Percentiles rank a stretch among this genome's conserved stretches.
phyloP scores from a whole-genome alignment of 2,797 vertebrate genomes.

The Petrocephalus schoutedeni region DNA sequence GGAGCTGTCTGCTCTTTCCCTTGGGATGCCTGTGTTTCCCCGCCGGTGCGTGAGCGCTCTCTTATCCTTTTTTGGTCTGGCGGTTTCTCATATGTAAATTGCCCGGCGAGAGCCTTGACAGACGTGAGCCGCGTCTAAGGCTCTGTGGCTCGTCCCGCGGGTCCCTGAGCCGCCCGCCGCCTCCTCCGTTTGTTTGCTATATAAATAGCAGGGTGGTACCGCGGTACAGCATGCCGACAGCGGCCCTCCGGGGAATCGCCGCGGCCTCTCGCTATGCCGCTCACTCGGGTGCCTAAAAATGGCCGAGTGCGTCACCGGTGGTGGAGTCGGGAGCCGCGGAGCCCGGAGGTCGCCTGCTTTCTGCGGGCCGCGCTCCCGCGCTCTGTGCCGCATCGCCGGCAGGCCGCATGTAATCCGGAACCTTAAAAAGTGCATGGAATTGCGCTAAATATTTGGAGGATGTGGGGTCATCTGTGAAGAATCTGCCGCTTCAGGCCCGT shows the following conservation, averaged over 20 bases:
- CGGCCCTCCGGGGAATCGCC: conserved; percentile 16
- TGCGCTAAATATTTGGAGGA: neutral
- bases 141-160: neutral
- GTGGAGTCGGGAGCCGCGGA: neutral
- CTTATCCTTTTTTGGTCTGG: neutral
- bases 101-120: neutral
- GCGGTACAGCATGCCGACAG: neutral
- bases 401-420: neutral
- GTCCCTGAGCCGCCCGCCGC: conserved; percentile 22
- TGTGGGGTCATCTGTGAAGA: neutral
- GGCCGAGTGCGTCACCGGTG: neutral
- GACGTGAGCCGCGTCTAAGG: neutral
- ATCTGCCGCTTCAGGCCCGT: neutral
- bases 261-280: neutral
- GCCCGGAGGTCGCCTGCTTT: neutral
- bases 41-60: neutral
- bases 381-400: neutral
- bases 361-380: neutral
- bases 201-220: conserved; percentile 30
- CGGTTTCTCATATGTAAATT: neutral
- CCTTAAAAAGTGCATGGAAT: neutral
- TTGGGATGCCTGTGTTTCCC: neutral
- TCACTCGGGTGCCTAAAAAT: neutral
- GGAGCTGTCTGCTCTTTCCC: neutral
- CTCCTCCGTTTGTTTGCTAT: conserved; percentile 30